Evolutionary conservation across 64 coral and sea anemone species (phyloP), one percentile per base, ranked within the genome.

Genomic region (Astreopora myriophthalma): DNA sequence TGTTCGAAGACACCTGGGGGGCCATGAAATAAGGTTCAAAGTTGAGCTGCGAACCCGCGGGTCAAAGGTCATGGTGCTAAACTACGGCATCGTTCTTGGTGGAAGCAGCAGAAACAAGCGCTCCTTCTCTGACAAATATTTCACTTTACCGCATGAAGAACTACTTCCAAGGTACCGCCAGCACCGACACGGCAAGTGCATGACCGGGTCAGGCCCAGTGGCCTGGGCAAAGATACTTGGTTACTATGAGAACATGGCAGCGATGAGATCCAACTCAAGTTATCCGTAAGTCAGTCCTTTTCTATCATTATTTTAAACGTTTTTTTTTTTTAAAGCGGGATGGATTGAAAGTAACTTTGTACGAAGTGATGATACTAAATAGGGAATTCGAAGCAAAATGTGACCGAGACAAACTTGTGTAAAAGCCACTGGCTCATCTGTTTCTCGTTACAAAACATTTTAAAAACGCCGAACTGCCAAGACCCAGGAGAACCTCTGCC

Each of bases 191-290:
- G 91, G 91, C 51, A 79, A 86, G 9, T 97, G 95, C 29, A 80
- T 42, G 92, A 91, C 92, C 16, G 95, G 95, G 0, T 91, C 91
- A 34, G 95, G 95, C 19, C 89, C 95, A 22, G 91, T 94, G 81
- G 95, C 95, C 39, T 97, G 95, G 95, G 81, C 87, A 34, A 97
- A 86, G 72, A 58, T 97, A 33, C 73, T 97, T 34, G 95, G 95
- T 79, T 94, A 97, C 65, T 87, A 77, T 75, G 87, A 94, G 57
- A 97, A 94, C 49, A 34, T 94, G 42, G 95, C 94, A 29, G 42
- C 83, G 8, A 84, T 34, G 34, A 68, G 57, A 1, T 80, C 75
- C 0, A 60, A 96, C 2, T 74, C 79, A 8, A 87, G 86, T 66
- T 93, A 93, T 46, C 86, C 57, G 94, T 96, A 71, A 92, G 94